Base-by-base conservation (phyloP, 1,140 invertebrate species). In the Pseudomyrmex dendroicus region DNA sequence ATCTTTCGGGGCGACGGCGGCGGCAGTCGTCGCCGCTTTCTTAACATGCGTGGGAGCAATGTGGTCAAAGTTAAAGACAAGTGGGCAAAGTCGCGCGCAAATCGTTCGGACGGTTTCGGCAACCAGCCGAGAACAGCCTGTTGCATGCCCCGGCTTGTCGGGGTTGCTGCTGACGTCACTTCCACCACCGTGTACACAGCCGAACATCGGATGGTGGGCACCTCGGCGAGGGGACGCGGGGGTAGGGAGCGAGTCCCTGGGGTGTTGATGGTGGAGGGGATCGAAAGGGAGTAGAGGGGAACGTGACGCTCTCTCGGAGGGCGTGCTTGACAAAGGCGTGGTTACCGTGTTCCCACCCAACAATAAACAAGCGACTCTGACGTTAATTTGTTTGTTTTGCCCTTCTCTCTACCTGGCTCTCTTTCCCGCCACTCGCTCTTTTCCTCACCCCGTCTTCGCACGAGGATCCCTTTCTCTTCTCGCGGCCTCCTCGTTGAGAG, bases 381-480 rank as follows among this genome's bases (percentile, higher is more conserved):
- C 91, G 91, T 94, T 94, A 93, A 94, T 93, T 94, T 93, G 91
- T 93, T 94, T 93, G 93, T 92, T 93, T 92, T 93, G 85, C 87
- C 86, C 87, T 90, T 90, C 88, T 86, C 74, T 86, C 78, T 64
- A 82, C 84, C 57, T 73, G 35, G 57, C 59, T 83, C 86, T 87
- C 84, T 87, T 64, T 66, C 74, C 67, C 73, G n/a, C 20, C 74
- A 73, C 52, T 67, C 82, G 64, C 64, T 46, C 70, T 67, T 13
- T 57, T 12, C 76, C 54, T 72, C 17, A 64, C 15, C 35, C 15
- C 35, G 54, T 54, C 56, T 76, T 72, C 50, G 50, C 61, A 62
- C 57, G 73, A 68, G 82, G 62, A 59, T 22, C 62, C 56, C 48
- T 44, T 44, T 66, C 3, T 4, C 13, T 22, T 0, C n/a, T 59